A percentile compares a stretch with the other conserved stretches of the same genome.
These are phyloP conservation scores for Muscina levida DNA, from an alignment of 2,888 invertebrate genomes.

Conservation along the genomic window DNA sequence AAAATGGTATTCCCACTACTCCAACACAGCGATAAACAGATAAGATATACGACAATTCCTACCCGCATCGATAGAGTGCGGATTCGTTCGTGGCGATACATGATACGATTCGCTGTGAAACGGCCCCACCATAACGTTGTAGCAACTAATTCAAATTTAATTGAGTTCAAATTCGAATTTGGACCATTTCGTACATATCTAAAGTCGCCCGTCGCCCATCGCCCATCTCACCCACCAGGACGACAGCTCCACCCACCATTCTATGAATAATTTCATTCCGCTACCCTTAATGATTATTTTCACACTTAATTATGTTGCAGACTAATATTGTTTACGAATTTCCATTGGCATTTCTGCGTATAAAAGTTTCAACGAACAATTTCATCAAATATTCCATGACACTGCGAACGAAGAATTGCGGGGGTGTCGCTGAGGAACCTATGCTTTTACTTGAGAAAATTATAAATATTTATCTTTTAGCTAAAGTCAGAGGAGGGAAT, in stretches of 20 bases:
- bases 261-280: conserved; percentile 9
- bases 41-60: no score
- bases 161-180: conserved; percentile 26
- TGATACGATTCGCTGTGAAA: background rate
- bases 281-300: background rate
- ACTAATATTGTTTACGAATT: conserved; percentile 20
- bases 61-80: background rate
- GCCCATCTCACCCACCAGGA: no score
- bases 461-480: no score
- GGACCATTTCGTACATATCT: background rate
- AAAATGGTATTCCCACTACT: conserved; percentile 14
- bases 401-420: background rate
- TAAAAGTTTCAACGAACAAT: no score
- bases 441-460: background rate
- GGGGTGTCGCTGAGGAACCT: background rate
- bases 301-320: conserved; percentile 29
- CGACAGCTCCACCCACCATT: no score
- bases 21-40: no score
- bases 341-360: conserved; percentile 15
- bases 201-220: background rate
- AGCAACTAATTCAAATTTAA: conserved; percentile 1
- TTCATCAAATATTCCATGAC: no score
- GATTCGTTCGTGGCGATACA: background rate
- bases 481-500: background rate
- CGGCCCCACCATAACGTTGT: background rate